Percentiles rank a stretch among this genome's conserved stretches.
phyloP scores from a whole-genome alignment of 1,140 invertebrate genomes.

The Drosophila nannoptera region DNA sequence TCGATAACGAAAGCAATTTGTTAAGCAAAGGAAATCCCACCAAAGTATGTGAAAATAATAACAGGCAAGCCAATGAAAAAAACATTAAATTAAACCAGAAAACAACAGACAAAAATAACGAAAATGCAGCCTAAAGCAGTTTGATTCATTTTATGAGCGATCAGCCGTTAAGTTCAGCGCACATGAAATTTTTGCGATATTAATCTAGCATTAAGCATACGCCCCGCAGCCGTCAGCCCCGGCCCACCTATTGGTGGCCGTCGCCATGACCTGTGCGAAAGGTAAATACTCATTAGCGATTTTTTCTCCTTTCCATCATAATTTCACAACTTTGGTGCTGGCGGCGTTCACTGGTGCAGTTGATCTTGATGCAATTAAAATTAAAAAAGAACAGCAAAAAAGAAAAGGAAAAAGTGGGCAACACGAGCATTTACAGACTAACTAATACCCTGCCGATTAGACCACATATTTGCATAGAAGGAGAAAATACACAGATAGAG shows the following conservation, averaged over 20 bases:
- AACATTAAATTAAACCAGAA: slow-evolving; percentile 11
- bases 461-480: too few relatives aligned
- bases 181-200: slow-evolving; percentile 67
- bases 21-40: slow-evolving; percentile 74
- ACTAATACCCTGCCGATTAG: too few relatives aligned
- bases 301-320: slow-evolving; percentile 18
- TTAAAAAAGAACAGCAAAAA: slow-evolving; percentile 17
- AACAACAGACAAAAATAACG: slow-evolving; percentile 11
- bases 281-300: slow-evolving; percentile 75
- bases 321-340: slow-evolving; percentile 46
- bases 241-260: slow-evolving; percentile 23
- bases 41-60: slow-evolving; percentile 76
- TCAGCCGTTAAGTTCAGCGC: slow-evolving; percentile 79
- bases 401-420: slow-evolving; percentile 3
- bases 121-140: slow-evolving; percentile 76
- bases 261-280: slow-evolving; percentile 43
- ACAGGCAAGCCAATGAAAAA: slow-evolving; percentile 40
- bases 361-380: slow-evolving; percentile 75
- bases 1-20: slow-evolving; percentile 77
- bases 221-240: slow-evolving; percentile 52
- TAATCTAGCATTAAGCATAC: slow-evolving; percentile 78
- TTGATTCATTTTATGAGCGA: slow-evolving; percentile 79
- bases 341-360: slow-evolving; percentile 42
- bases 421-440: neutral
- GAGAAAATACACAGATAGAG: too few relatives aligned